A percentile compares a stretch with the other conserved stretches of the same genome.
Evolutionary conservation across 53 echinoderm and acorn worm genomes (phyloP).

Genomic region (Mesocentrotus franciscanus): DNA sequence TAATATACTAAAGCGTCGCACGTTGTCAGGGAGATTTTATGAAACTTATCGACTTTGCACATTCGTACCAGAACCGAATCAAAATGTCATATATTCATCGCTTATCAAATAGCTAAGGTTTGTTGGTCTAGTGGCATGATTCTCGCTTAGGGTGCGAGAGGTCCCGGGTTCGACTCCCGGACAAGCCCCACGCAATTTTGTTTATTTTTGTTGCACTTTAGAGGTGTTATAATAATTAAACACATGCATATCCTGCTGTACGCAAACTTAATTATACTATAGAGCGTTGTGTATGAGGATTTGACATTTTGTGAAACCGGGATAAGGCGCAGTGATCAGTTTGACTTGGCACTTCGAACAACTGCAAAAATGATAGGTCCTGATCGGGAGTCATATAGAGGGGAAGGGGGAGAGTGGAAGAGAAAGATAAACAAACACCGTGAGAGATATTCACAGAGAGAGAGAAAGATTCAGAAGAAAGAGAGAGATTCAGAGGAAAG

Average conservation of each 20-base stretch:
- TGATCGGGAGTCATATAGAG: neutral
- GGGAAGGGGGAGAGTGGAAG: neutral
- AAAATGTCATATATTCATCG: neutral
- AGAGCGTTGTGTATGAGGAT: no score
- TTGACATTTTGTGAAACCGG: neutral
- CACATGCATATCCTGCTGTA: no score
- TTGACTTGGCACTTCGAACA: no score
- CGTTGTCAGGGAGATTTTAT: neutral
- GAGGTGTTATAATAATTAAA: neutral
- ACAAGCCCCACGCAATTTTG: conserved; percentile 49
- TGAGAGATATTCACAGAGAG: no score
- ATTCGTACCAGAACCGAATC: neutral
- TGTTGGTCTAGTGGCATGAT: conserved; percentile 84
- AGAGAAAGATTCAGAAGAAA: no score
- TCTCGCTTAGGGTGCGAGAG: conserved; percentile 88
- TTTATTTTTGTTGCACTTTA: neutral
- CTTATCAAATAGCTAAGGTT: neutral
- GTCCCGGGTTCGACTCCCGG: conserved; percentile 87
- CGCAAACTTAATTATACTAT: no score
- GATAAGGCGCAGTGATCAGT: no score
- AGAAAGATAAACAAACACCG: neutral
- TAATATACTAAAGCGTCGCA: neutral
- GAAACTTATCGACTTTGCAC: neutral
- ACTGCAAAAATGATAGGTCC: neutral
- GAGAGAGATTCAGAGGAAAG: no score